Conservation (phyloP, 2,113 vertebrate genomes). For the Scytalopus superciliaris region DNA sequence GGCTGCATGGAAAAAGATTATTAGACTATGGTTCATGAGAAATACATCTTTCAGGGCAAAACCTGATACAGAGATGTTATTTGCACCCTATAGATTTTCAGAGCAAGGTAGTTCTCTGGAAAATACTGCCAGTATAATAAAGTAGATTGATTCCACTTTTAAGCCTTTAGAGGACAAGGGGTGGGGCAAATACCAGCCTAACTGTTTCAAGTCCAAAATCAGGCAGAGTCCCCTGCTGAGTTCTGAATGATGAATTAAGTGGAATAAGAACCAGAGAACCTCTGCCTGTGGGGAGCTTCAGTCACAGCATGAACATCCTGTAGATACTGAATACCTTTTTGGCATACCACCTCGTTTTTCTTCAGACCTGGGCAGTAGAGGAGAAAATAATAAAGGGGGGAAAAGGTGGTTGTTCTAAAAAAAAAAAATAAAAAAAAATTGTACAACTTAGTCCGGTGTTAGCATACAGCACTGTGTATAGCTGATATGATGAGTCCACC, state of each 20-base stretch:
- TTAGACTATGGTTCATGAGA: not conserved
- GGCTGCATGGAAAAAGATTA: not conserved
- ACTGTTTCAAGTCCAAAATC: conserved; percentile 58
- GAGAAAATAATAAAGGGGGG: conserved; percentile 27
- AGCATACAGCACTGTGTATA: not conserved
- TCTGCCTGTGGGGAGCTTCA: conserved; percentile 61
- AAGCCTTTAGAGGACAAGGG: conserved; percentile 26
- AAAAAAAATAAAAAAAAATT: not conserved
- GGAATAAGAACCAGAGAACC: conserved; percentile 65
- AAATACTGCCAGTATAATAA: not conserved
- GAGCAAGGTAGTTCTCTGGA: not conserved
- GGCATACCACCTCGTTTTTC: conserved; percentile 68
- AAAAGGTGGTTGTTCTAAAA: not conserved
- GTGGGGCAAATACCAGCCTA: conserved; percentile 48
- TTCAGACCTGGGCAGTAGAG: conserved; percentile 42
- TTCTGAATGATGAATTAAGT: conserved; percentile 68
- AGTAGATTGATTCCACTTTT: conserved; percentile 51
- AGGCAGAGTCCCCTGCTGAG: conserved; percentile 50
- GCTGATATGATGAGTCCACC: conserved; percentile 57
- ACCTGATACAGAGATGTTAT: conserved; percentile 47
- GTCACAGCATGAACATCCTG: conserved; percentile 69
- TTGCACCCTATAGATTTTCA: conserved; percentile 29
- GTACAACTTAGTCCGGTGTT: not conserved
- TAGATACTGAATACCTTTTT: conserved; percentile 61
- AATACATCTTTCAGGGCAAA: not conserved